These are phyloP conservation scores for Lucilia sericata DNA, from an alignment of 1,140 invertebrate genomes.

Conservation along the genomic window DNA sequence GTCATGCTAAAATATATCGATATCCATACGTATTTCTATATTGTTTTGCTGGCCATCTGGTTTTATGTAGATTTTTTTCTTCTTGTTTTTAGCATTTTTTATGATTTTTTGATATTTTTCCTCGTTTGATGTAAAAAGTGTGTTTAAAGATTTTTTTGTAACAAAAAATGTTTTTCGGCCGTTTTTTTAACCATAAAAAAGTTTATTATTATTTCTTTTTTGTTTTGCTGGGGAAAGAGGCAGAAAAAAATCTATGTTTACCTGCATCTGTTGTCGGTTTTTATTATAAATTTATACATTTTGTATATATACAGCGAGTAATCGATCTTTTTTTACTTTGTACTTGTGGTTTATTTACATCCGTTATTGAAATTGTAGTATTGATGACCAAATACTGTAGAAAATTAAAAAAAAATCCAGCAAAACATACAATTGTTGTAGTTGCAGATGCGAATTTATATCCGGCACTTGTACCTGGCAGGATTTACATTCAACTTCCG, in stretches of 20 bases:
- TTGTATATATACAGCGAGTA: not conserved
- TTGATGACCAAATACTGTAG: conserved; percentile 20
- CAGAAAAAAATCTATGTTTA: not conserved
- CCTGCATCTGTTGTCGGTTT: conserved; percentile 41
- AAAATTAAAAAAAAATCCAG: not conserved
- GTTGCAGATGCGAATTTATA: conserved; percentile 47
- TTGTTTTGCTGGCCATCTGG: not conserved
- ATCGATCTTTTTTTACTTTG: conserved; percentile 38
- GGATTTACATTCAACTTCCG: conserved; percentile 44
- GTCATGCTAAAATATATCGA: not conserved
- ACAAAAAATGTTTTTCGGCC: not conserved
- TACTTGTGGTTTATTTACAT: conserved; percentile 48
- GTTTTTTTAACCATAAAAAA: not conserved
- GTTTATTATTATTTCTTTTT: not conserved
- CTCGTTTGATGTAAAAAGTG: not conserved
- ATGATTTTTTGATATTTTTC: not conserved
- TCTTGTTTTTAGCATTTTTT: too few species aligned
- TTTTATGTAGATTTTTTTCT: not conserved
- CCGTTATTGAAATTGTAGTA: conserved; percentile 47
- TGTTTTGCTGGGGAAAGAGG: not conserved
- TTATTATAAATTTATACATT: conserved; percentile 3
- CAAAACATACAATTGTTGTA: conserved; percentile 26
- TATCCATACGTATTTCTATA: not conserved
- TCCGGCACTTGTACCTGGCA: conserved; percentile 44
- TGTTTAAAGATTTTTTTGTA: not conserved